Percentiles rank a stretch among this genome's conserved stretches.
These are phyloP conservation scores for Zonotrichia leucophrys DNA, from an alignment of 2,113 vertebrate genomes.

Conservation along the genomic window DNA sequence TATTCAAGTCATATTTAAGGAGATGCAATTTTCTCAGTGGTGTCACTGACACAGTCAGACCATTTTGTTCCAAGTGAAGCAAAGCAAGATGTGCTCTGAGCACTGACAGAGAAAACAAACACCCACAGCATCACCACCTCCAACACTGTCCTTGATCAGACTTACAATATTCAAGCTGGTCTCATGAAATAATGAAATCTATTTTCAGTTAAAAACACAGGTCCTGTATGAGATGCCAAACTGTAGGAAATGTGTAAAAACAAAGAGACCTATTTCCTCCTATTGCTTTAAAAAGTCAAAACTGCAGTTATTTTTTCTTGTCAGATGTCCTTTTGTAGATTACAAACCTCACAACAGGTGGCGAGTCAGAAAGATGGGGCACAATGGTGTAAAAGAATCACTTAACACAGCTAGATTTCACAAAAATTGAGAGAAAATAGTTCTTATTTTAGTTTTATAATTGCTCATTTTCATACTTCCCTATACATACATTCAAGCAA, in stretches of 20 bases:
- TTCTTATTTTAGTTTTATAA: neutral
- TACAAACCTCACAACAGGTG: neutral
- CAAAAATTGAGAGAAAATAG: neutral
- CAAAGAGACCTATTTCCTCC: neutral
- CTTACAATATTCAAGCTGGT: neutral
- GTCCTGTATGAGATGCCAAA: neutral
- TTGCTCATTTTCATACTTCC: neutral
- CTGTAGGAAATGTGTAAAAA: neutral
- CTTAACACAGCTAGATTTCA: neutral
- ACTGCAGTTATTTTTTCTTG: neutral
- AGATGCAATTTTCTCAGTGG: neutral
- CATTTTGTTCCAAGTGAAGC: neutral
- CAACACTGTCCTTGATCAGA: neutral
- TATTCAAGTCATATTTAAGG: neutral
- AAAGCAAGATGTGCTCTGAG: neutral
- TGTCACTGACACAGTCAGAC: neutral
- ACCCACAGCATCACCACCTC: neutral
- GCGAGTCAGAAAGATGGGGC: neutral
- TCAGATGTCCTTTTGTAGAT: neutral
- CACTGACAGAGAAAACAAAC: neutral
- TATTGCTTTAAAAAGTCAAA: neutral
- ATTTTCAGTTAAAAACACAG: neutral
- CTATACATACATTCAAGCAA: neutral
- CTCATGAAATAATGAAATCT: neutral
- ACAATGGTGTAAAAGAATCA: neutral